A percentile compares a stretch with the other conserved stretches of the same genome.
These are phyloP conservation scores for Pseudopodoces humilis DNA, from an alignment of 2,113 vertebrate species.

Conservation along the genomic window DNA sequence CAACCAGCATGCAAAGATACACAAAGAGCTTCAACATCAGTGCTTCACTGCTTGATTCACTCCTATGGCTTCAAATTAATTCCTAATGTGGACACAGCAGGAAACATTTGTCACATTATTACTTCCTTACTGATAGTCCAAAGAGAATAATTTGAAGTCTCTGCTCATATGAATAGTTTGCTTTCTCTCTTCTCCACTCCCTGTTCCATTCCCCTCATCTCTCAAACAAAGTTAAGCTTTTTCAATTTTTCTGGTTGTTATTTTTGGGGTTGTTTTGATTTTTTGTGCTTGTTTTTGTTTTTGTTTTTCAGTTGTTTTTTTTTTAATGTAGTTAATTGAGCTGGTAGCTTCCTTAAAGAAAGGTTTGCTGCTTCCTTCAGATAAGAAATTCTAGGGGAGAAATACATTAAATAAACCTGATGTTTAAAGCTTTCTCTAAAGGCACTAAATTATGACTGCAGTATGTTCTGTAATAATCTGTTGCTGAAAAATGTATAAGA, in stretches of 20 bases:
- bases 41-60: background rate
- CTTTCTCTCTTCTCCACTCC: background rate
- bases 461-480: slow-evolving; percentile 29
- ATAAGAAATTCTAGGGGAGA: slow-evolving; percentile 2
- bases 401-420: slow-evolving; percentile 17
- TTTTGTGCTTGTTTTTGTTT: too few species aligned
- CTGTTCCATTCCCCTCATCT: background rate
- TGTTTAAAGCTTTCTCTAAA: slow-evolving; percentile 30
- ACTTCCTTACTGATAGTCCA: background rate
- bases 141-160: background rate
- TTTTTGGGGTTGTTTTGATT: background rate
- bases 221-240: background rate
- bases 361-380: slow-evolving; percentile 31
- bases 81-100: background rate
- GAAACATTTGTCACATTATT: background rate
- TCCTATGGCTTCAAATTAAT: background rate
- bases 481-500: background rate
- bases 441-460: slow-evolving; percentile 10
- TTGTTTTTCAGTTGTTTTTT: background rate
- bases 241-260: background rate
- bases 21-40: background rate
- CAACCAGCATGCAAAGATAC: background rate
- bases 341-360: slow-evolving; percentile 27
- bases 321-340: background rate
- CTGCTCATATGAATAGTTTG: background rate